Evolutionary conservation across 2,888 invertebrate species (phyloP), one percentile per base, ranked within the genome.

Genomic region (Pemphredon lugubris): DNA sequence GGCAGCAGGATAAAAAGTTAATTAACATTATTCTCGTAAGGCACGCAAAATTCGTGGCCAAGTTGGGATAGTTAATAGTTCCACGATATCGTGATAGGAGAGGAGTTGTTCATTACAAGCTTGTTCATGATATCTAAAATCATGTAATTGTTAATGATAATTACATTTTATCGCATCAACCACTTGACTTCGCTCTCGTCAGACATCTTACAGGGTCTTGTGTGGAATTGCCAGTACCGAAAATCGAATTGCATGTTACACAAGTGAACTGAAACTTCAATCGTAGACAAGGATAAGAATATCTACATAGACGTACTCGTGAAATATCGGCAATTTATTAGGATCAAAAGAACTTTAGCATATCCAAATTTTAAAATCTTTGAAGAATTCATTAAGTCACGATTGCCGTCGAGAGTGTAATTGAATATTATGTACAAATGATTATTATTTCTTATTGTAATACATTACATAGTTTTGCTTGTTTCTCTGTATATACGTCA

Each of bases 361-460:
- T 81, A 76, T 76, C 67, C 66, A 76, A 81, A 98, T 61, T 80
- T 76, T 75, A 44, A 72, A 80, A 78, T 80, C 78, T 74, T 73
- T 73, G 71, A 77, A 73, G 79, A 67, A 79, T 67, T 87, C 84
- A 84, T 87, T 88, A 89, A 89, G 88, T 89, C 88, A 84, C 88
- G 83, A 84, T 86, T 87, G 88, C 88, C 87, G 83, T 86, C 83
- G 80, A 86, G 83, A 85, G 86, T 84, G 85, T 86, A 86, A 86
- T 87, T 88, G 84, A 86, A 86, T 88, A 86, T 87, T 89, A 89
- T 89, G 78, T 89, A 89, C 89, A 89, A 88, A 87, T 86, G 81
- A 87, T 87, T 84, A 85, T 81, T 86, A 86, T 77, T 88, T 81
- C 84, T 85, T 88, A 86, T 80, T 84, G 84, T 86, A 87, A 88